Evolutionary conservation across 2,797 vertebrate genomes (phyloP).

Genomic region (Peromyscus eremicus): DNA sequence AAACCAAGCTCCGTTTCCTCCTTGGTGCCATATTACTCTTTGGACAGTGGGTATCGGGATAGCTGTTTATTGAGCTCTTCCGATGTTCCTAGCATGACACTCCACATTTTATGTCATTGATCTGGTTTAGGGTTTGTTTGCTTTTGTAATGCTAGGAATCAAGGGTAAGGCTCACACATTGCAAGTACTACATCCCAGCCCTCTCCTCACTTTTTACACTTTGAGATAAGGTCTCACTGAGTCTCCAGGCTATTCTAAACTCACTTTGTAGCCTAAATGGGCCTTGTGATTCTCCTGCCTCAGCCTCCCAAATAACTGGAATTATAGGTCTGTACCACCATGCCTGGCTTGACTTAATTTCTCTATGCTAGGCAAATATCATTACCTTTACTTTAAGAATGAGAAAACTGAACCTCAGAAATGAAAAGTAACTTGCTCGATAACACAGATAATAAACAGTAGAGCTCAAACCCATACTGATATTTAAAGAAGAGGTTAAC

Average conservation of each 20-base stretch:
- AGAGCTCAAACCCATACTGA: not conserved
- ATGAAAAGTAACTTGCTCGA: slow-evolving; percentile 28
- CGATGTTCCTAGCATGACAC: not conserved
- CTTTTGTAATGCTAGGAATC: not conserved
- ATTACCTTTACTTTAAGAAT: not conserved
- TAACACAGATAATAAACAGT: not conserved
- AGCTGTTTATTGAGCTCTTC: not conserved
- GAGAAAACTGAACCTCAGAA: slow-evolving; percentile 45
- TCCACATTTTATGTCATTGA: slow-evolving; percentile 22
- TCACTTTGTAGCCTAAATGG: not conserved
- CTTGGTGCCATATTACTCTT: not conserved
- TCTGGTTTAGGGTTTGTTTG: slow-evolving; percentile 20
- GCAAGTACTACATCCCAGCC: not conserved
- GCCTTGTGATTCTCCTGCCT: not conserved
- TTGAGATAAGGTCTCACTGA: not conserved
- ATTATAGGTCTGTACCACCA: not conserved
- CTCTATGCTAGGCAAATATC: not conserved
- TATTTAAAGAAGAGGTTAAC: not conserved
- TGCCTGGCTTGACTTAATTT: not conserved
- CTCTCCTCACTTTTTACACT: not conserved
- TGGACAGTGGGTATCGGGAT: not conserved
- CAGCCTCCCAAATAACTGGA: not conserved
- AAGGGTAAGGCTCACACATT: not conserved
- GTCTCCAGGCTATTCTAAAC: not conserved
- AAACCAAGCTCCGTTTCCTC: slow-evolving; percentile 20